Conservation (phyloP, 53 echinoderm and acorn worm genomes). For the Holothuria scabra region DNA sequence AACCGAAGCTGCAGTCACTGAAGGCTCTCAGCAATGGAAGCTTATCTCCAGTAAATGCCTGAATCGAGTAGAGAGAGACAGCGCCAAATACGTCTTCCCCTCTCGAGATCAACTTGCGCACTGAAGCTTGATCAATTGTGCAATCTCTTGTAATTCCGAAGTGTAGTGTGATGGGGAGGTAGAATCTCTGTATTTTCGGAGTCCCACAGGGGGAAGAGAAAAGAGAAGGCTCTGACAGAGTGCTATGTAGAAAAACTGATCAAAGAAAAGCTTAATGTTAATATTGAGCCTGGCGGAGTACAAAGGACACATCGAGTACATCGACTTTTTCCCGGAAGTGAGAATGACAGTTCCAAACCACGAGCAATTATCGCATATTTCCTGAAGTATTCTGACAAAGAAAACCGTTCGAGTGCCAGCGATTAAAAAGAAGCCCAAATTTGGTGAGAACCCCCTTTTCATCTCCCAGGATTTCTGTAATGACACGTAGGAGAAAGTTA, state of each 20-base stretch:
- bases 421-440: not conserved
- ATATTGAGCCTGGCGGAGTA: not conserved
- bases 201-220: constrained; percentile 1
- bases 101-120: too few species aligned
- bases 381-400: not conserved
- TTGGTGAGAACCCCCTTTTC: not conserved
- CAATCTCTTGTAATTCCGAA: too few species aligned
- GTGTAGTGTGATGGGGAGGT: too few species aligned
- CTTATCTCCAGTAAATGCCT: too few species aligned
- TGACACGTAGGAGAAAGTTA: not conserved
- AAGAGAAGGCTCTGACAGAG: not conserved
- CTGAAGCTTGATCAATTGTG: too few species aligned
- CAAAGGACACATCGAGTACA: not conserved
- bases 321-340: too few species aligned
- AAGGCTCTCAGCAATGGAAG: too few species aligned
- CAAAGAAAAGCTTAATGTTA: not conserved
- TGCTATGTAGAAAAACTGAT: not conserved
- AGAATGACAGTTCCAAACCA: not conserved
- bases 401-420: not conserved
- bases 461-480: not conserved
- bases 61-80: too few species aligned
- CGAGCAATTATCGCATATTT: constrained; percentile 8
- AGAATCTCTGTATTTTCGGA: constrained; percentile 13
- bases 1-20: too few species aligned
- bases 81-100: too few species aligned